Evolutionary conservation across 2,888 invertebrate species (phyloP), one percentile per base, ranked within the genome.

Genomic region (Scaptomyza caliginosa): DNA sequence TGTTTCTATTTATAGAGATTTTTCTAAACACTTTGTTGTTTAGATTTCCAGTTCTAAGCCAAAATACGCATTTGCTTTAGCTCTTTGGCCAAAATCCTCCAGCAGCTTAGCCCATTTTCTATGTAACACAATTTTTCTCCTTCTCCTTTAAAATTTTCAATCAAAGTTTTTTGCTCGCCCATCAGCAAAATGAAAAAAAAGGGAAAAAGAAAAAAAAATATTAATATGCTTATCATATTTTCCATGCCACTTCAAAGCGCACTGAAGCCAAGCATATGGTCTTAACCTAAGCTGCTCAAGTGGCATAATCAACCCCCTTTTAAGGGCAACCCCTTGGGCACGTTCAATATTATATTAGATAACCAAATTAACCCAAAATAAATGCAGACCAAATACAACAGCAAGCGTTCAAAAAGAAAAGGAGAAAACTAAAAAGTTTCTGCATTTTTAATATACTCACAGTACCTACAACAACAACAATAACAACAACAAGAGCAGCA

Each of bases 171-270:
- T 55, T 24, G 13, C 6, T 7, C 6, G 16, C 48, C 23, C n/a
- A 34, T 42, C 36, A n/a, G 2, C 32, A 13, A 32, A 2, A 16
- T 32, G 39, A 56, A 51, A 10, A n/a, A 40, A 69, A 45, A 21
- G 10, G 36, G 21, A 24, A 34, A 2, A 13, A 13, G 13, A 3
- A n/a, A 34, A 30, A 30, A 69, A 59, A 38, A 64, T 40, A 64
- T 69, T 74, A 72, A 72, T 72, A 74, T 74, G 69, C 69, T 79
- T 79, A 62, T 82, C 83, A 71, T 67, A 73, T 66, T 78, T 81
- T 78, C 68, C 70, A 58, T 72, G 86, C 82, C 86, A 81, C 80
- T 81, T 83, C 77, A 81, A 76, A 85, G 80, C 69, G 74, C 77
- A 72, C 40, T 65, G 68, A 72, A 64, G 86, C 86, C 58, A 43